A percentile compares a stretch with the other conserved stretches of the same genome.
Conservation (phyloP, 2,888 invertebrate species). For the Ophion obscuratus region DNA sequence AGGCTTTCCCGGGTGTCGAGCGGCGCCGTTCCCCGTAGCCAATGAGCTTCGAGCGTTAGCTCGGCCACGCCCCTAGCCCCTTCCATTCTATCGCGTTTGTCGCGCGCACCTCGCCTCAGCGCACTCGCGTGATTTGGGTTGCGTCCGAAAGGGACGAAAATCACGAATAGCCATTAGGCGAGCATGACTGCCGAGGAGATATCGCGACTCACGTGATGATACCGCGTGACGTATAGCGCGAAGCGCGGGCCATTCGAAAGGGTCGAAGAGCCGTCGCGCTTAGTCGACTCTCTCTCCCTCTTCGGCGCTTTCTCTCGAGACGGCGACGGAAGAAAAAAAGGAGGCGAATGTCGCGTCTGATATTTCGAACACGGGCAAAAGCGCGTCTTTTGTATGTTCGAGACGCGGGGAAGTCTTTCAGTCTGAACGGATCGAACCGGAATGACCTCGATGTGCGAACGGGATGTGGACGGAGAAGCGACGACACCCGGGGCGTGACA, state of each 20-base stretch:
- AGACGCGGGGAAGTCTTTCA: slow-evolving; percentile 17
- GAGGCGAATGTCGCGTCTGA: not conserved
- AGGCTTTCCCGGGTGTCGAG: slow-evolving; percentile 22
- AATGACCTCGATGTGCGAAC: slow-evolving; percentile 62
- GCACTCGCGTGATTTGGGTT: slow-evolving; percentile 63
- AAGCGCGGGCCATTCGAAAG: slow-evolving; percentile 52
- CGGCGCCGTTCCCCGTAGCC: not conserved
- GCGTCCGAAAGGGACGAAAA: slow-evolving; percentile 67
- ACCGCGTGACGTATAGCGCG: not conserved
- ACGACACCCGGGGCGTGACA: slow-evolving; percentile 61
- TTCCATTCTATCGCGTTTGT: slow-evolving; percentile 21
- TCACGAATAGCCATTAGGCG: slow-evolving; percentile 54
- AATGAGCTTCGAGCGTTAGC: not conserved
- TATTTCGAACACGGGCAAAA: not conserved
- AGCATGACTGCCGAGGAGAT: slow-evolving; percentile 35
- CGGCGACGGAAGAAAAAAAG: not conserved
- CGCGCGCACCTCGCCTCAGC: slow-evolving; percentile 32
- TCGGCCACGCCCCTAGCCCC: slow-evolving; percentile 11
- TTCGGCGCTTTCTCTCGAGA: not conserved
- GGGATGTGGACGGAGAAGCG: slow-evolving; percentile 47
- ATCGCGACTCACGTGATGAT: not conserved
- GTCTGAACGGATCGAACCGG: slow-evolving; percentile 38
- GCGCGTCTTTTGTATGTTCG: not conserved
- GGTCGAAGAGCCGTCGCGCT: slow-evolving; percentile 35
- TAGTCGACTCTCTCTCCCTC: slow-evolving; percentile 5